Evolutionary conservation across 2,888 invertebrate genomes (phyloP).

Genomic region (Meliscaeva auricollis): DNA sequence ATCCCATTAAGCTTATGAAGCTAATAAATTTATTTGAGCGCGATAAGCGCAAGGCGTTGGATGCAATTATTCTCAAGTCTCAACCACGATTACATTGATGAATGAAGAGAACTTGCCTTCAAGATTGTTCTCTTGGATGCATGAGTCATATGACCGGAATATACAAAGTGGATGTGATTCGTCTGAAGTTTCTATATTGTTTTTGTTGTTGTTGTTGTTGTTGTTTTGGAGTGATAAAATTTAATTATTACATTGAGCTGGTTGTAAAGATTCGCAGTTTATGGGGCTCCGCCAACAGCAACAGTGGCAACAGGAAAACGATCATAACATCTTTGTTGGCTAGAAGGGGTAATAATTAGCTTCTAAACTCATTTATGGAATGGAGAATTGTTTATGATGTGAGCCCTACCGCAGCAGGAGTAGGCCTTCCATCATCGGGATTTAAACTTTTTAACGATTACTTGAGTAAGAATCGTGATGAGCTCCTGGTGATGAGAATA

Average conservation of each 20-base stretch:
- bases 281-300: slow-evolving; percentile 22
- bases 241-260: slow-evolving; percentile 68
- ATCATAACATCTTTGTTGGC: slow-evolving; percentile 66
- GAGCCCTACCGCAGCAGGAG: slow-evolving; percentile 25
- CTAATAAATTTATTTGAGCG: slow-evolving; percentile 72
- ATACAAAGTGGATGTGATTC: not conserved
- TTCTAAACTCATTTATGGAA: slow-evolving; percentile 66
- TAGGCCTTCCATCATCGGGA: not conserved
- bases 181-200: too few species aligned
- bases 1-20: slow-evolving; percentile 67
- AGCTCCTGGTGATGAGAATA: not conserved
- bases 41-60: slow-evolving; percentile 68
- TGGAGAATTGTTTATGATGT: slow-evolving; percentile 45
- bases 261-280: slow-evolving; percentile 57
- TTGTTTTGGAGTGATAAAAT: slow-evolving; percentile 51
- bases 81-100: slow-evolving; percentile 59
- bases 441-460: slow-evolving; percentile 27
- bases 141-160: slow-evolving; percentile 55
- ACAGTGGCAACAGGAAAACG: slow-evolving; percentile 61
- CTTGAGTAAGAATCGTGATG: slow-evolving; percentile 15
- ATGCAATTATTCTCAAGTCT: slow-evolving; percentile 50
- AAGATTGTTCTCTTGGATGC: slow-evolving; percentile 28
- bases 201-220: too few species aligned
- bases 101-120: slow-evolving; percentile 44
- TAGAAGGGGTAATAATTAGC: slow-evolving; percentile 53